Conservation (phyloP, 2,113 vertebrate species). For the Ariopsis seemanni region DNA sequence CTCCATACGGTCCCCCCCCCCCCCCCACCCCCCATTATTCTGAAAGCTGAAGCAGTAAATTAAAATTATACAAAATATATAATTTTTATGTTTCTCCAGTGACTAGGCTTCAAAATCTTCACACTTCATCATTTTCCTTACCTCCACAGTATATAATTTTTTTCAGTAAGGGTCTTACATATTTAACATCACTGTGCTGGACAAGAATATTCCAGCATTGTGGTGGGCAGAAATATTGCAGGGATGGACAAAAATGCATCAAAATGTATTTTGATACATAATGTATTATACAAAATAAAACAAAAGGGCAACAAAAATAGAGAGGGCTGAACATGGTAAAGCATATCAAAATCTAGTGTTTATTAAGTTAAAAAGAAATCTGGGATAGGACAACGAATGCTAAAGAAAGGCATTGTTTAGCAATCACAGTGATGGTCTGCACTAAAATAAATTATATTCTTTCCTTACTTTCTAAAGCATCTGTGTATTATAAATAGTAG, state of each 20-base stretch:
- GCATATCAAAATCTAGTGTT: background rate
- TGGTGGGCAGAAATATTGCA: slow-evolving; percentile 20
- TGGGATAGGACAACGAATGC: background rate
- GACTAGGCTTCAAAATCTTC: background rate
- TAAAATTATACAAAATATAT: background rate
- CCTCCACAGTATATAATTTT: background rate
- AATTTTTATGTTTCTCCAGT: background rate
- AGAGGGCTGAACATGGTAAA: background rate
- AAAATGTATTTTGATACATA: background rate
- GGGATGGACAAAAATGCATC: background rate
- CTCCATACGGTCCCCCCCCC: too few species aligned
- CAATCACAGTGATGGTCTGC: background rate
- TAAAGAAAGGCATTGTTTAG: background rate
- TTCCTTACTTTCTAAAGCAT: background rate
- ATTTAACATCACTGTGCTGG: background rate
- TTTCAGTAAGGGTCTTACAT: background rate
- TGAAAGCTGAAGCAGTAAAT: background rate
- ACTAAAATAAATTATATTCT: background rate
- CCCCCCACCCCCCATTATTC: background rate
- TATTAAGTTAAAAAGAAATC: background rate
- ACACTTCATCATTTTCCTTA: background rate
- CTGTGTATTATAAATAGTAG: too few species aligned
- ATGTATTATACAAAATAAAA: background rate
- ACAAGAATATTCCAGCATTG: slow-evolving; percentile 22
- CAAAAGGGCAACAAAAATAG: background rate